phyloP scores from a whole-genome alignment of 2,888 invertebrate species.

The Ypsolopha sequella region DNA sequence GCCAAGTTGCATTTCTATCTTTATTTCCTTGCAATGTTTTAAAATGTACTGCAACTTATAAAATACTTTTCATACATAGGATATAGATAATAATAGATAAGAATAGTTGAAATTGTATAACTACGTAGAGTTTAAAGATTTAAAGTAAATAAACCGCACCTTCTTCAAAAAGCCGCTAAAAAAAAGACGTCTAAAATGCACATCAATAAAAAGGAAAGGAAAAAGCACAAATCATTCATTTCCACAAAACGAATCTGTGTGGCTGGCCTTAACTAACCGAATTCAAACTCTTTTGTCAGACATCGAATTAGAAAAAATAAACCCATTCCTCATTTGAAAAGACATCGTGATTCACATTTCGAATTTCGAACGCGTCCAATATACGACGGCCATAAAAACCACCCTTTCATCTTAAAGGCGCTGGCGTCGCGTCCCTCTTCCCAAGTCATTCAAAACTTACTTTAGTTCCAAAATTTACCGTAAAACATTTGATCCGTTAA shows the following conservation, averaged over 20 bases:
- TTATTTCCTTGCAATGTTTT: too few relatives aligned
- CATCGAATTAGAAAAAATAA: constrained; percentile 15
- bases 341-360: constrained; percentile 8
- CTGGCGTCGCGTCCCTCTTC: background rate
- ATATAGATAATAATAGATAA: background rate
- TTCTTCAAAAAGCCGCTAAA: background rate
- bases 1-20: too few relatives aligned
- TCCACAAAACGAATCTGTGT: constrained; percentile 20
- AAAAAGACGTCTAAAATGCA: too few relatives aligned
- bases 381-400: too few relatives aligned
- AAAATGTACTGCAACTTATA: too few relatives aligned
- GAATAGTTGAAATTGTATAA: background rate
- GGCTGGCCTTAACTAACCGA: constrained; percentile 33
- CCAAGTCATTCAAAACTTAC: too few relatives aligned
- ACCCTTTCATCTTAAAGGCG: background rate
- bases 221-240: background rate
- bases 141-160: background rate
- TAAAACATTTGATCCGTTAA: too few relatives aligned
- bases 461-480: too few relatives aligned
- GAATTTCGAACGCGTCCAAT: background rate
- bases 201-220: too few relatives aligned
- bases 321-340: constrained; percentile 13
- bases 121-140: background rate
- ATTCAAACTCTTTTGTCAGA: constrained; percentile 29
- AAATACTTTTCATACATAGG: background rate